phyloP scores from a whole-genome alignment of 2,797 vertebrate species.

The Microctenopoma lineatum region DNA sequence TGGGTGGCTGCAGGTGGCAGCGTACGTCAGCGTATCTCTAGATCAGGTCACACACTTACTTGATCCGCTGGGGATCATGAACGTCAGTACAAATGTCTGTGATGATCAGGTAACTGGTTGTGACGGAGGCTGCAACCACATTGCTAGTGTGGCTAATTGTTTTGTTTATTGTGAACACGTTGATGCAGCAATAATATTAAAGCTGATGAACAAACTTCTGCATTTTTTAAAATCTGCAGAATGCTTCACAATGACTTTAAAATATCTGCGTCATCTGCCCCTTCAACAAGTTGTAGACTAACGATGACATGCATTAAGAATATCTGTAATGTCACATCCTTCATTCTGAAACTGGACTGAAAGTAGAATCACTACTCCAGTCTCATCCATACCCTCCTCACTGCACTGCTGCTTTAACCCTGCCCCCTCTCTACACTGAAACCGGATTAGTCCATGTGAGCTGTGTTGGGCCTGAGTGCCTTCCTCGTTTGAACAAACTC shows the following conservation, averaged over 20 bases:
- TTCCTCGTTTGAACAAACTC: constrained; percentile 25
- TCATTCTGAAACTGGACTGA: background rate
- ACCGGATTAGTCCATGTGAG: constrained; percentile 66
- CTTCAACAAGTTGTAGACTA: background rate
- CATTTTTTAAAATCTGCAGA: background rate
- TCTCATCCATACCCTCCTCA: background rate
- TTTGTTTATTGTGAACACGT: background rate
- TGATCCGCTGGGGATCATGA: too few relatives aligned
- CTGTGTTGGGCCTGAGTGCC: constrained; percentile 33
- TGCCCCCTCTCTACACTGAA: constrained; percentile 37
- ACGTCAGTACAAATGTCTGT: too few relatives aligned
- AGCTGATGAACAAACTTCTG: background rate
- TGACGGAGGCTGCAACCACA: too few relatives aligned
- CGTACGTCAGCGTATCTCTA: too few relatives aligned
- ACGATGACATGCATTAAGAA: background rate
- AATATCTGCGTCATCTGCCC: background rate
- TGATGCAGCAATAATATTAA: background rate
- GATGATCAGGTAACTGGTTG: too few relatives aligned
- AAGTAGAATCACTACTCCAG: background rate
- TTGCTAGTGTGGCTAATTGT: too few relatives aligned
- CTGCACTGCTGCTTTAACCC: constrained; percentile 2
- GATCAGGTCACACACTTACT: too few relatives aligned
- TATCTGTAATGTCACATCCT: background rate
- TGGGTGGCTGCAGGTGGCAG: too few relatives aligned
- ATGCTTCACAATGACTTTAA: background rate